These are phyloP conservation scores for Toxonevra muliebris DNA, from an alignment of 2,888 invertebrate genomes.

Conservation along the genomic window DNA sequence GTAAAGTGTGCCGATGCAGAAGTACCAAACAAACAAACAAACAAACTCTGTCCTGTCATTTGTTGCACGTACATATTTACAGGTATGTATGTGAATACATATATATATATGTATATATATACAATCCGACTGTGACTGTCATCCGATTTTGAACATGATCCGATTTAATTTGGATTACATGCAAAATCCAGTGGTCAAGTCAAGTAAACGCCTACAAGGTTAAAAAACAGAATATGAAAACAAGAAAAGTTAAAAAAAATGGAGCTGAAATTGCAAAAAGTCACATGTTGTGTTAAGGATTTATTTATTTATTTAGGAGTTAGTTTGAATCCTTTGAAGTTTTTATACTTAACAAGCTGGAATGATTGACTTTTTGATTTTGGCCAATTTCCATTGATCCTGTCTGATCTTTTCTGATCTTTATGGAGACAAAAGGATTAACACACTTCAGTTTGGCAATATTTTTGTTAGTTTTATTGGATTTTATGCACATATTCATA, in stretches of 20 bases:
- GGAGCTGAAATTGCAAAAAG: not conserved
- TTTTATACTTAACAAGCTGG: not conserved
- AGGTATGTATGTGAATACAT: too few relatives aligned
- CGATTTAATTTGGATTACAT: constrained; percentile 62
- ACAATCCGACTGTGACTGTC: too few relatives aligned
- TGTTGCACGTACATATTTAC: too few relatives aligned
- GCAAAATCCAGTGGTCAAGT: constrained; percentile 60
- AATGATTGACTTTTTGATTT: not conserved
- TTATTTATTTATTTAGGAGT: constrained; percentile 26
- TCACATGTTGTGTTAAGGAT: constrained; percentile 56
- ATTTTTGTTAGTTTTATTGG: constrained; percentile 59
- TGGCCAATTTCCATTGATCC: constrained; percentile 24
- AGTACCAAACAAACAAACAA: too few relatives aligned
- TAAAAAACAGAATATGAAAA: constrained; percentile 22
- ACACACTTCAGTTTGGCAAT: constrained; percentile 55
- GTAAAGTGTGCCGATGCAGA: too few relatives aligned
- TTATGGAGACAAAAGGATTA: constrained; percentile 47
- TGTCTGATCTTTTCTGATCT: constrained; percentile 50
- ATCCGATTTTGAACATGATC: constrained; percentile 39
- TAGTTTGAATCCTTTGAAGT: not conserved
- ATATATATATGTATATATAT: too few relatives aligned
- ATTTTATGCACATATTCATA: constrained; percentile 40
- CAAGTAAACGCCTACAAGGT: constrained; percentile 62
- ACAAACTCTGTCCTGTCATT: too few relatives aligned
- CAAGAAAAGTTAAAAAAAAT: not conserved